Base-by-base conservation (phyloP, 2,888 invertebrate species). In the Nycteola revayana region DNA sequence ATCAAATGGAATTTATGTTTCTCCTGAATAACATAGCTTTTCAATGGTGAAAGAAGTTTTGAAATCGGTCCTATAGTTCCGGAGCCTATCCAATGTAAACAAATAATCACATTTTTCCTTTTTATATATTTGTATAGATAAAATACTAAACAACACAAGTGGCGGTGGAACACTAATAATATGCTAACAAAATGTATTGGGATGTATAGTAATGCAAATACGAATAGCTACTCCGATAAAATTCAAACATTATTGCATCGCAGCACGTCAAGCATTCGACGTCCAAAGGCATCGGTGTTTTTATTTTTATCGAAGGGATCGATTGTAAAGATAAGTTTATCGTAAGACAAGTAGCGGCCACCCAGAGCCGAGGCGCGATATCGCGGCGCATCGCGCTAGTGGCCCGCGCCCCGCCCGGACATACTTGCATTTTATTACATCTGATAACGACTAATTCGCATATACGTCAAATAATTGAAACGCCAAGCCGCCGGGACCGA, bases 341-440 rank as follows among this genome's bases (percentile, higher is more conserved):
- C 83, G 85, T 85, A 88, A 88, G 86, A 88, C 87, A 76, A 85
- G 88, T 85, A 87, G 88, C 84, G 87, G 75, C 87, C 88, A 87
- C 87, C 86, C 77, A 75, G 69, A 58, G 59, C 56, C 52, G 49
- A 40, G 55, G 42, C 54, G 60, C 50, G 57, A 49, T 59, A 60
- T 59, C 63, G 55, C 51, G 46, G 43, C 28, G 48, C 62, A 60
- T 53, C 65, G 60, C 53, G 59, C 64, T 61, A 57, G 60, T 50
- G 56, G 37, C 50, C 55, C 56, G 50, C 57, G 38, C 50, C 54
- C 56, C 56, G 57, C 60, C 66, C 66, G 65, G 67, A 63, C 71
- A 63, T 64, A 60, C 70, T 67, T 65, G 79, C 80, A 78, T 85
- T 86, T 85, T 86, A 86, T 86, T 81, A 82, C 80, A 84, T 82